Base-by-base conservation (phyloP, 2,888 invertebrate species). In the Cephus pulcher region DNA sequence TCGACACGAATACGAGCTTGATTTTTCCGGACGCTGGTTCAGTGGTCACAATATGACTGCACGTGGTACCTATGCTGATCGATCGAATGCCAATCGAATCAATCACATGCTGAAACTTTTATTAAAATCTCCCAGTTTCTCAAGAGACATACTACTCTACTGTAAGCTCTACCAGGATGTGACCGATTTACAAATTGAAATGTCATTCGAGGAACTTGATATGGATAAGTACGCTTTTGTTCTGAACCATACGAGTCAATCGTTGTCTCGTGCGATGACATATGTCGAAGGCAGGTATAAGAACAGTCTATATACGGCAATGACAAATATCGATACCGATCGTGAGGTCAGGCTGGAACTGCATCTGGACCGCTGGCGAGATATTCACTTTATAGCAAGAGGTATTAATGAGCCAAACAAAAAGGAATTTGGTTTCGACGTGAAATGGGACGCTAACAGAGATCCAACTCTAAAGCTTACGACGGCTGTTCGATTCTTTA, bases 381-480 rank as follows among this genome's bases (percentile, higher is more conserved):
- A 97, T 90, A 93, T 97, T 56, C 95, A 96, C 88, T 89, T 97
- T 4, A 94, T 94, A 0, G 92, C 95, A 81, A 94, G 94, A 80
- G 94, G 95, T 3, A 93, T 94, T 82, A 93, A 94, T 70, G 93
- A 94, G 11, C 92, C 93, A 0, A 91, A 92, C 15, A 93, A 94
- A 76, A 96, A 96, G 88, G 94, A 95, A 35, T 92, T 95, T 0
- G 95, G 95, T 6, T 92, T 96, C 1, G 95, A 96, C 78, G 89
- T 97, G 32, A 96, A 96, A 90, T 97, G 97, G 97, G 97, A 97
- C 88, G 96, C 96, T 0, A 97, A 97, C 90, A 93, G 97, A 11
- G 96, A 97, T 92, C 97, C 97, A 0, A 94, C 95, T 74, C 95
- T 96, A 89, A 95, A 95, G 89, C 92, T 96, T 80, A 93, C 94